These are phyloP conservation scores for Garrulus glandarius DNA, from an alignment of 2,797 vertebrate species.

Conservation along the genomic window DNA sequence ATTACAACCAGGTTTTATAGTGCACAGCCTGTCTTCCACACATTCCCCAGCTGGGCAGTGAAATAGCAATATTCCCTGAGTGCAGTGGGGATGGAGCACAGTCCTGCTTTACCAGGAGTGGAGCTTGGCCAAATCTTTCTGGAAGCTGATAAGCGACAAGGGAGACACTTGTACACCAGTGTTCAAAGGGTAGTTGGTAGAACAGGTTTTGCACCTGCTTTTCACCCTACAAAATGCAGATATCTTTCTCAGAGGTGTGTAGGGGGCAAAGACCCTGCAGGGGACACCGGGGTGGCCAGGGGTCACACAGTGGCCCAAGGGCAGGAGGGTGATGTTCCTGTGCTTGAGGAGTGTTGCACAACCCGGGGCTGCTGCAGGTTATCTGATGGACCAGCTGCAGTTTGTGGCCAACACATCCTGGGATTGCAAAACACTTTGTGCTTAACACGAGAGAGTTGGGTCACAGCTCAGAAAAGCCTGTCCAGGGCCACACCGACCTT, in stretches of 20 bases:
- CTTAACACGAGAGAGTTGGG: background rate
- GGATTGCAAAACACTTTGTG: background rate
- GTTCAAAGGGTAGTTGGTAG: background rate
- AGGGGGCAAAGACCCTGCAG: background rate
- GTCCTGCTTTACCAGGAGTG: background rate
- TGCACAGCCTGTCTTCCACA: background rate
- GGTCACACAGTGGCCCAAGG: background rate
- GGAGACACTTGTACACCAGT: background rate
- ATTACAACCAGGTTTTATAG: background rate
- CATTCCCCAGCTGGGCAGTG: background rate
- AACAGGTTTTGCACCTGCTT: background rate
- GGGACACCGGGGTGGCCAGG: background rate
- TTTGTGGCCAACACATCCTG: background rate
- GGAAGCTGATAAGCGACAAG: background rate
- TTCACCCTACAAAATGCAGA: background rate
- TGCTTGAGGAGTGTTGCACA: background rate
- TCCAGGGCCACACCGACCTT: background rate
- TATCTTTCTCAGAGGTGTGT: background rate
- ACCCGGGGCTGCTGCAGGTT: background rate
- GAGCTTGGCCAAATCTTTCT: background rate
- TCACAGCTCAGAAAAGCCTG: background rate
- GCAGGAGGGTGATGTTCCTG: background rate
- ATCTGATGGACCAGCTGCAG: background rate
- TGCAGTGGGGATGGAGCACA: background rate
- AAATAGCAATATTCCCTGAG: background rate